phyloP scores from a whole-genome alignment of 2,797 vertebrate genomes.

The Phataginus tricuspis region DNA sequence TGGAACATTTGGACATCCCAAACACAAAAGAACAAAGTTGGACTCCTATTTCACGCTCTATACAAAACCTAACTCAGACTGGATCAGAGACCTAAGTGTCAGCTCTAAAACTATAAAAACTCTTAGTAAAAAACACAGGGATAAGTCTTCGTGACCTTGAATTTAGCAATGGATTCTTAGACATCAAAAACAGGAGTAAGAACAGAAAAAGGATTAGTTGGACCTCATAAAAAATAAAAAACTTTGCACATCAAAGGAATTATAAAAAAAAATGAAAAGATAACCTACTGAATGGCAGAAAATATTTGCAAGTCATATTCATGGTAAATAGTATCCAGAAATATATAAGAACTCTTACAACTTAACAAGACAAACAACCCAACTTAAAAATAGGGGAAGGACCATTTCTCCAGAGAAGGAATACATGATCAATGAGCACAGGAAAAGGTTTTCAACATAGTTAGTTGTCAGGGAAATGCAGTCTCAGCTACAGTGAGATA shows the following conservation, averaged over 20 bases:
- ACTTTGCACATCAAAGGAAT: background rate
- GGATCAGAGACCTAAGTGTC: background rate
- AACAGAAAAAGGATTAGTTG: background rate
- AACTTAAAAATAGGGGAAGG: background rate
- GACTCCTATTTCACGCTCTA: background rate
- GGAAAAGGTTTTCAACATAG: background rate
- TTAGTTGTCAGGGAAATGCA: background rate
- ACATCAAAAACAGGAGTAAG: background rate
- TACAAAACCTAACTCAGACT: background rate
- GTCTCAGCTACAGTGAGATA: background rate
- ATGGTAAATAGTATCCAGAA: background rate
- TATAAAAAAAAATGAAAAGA: constrained; percentile 6
- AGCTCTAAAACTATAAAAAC: constrained; percentile 2
- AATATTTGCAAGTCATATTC: background rate
- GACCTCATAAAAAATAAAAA: background rate
- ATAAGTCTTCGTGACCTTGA: background rate
- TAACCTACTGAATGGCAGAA: background rate
- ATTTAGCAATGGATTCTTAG: constrained; percentile 15
- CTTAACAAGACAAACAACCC: background rate
- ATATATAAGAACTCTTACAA: background rate
- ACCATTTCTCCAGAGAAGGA: constrained; percentile 12
- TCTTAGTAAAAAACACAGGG: background rate
- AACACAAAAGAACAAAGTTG: background rate
- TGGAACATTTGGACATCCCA: background rate
- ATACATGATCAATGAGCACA: background rate